Base-by-base conservation (phyloP, 92 coral and sea anemone species). In the Diadumene lineata region DNA sequence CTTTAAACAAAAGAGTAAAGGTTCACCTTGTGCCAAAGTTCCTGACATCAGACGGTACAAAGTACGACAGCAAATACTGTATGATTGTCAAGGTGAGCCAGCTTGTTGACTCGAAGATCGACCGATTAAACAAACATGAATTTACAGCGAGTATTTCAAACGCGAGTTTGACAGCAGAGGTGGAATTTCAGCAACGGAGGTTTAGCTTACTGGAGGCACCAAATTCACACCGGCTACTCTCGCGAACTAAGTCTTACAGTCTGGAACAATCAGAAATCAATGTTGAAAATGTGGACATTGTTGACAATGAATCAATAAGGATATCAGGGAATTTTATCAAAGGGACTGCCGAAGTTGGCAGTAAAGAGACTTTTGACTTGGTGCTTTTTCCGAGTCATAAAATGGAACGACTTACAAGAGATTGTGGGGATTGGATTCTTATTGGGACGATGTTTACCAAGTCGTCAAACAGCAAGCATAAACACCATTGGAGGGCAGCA, bases 11-110 rank as follows among this genome's bases (percentile, higher is more conserved):
- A 34, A 50, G 32, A 27, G 90, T 88, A 46, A 73, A 70, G 38
- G 92, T 91, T 21, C 97, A 91, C 55, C 70, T 91, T 27, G 93
- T 79, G 60, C 97, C 97, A 34, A 91, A 88, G 81, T 91, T 91
- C 74, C 84, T 81, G 81, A 74, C 88, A 26, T 80, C 97, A 10
- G 97, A 91, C 30, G 85, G 80, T 25, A 75, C 79, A 31, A 88
- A 90, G 32, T 82, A 77, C 50, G 80, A 70, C 56, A 81, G 84
- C 55, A 77, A 68, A 7, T 87, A 83, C 56, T 78, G 69, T 74
- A 78, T 87, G 72, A 18, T 75, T 0, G 78, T 79, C 11, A 87
- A 79, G 66, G 67, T 86, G 32, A 80, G 66, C 34, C 46, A 38
- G 48, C 48, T 23, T 8, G 34, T 70, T 51, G 64, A 70, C 38